Conservation (phyloP, 1,140 invertebrate genomes). For the Drosophila neocordata region DNA sequence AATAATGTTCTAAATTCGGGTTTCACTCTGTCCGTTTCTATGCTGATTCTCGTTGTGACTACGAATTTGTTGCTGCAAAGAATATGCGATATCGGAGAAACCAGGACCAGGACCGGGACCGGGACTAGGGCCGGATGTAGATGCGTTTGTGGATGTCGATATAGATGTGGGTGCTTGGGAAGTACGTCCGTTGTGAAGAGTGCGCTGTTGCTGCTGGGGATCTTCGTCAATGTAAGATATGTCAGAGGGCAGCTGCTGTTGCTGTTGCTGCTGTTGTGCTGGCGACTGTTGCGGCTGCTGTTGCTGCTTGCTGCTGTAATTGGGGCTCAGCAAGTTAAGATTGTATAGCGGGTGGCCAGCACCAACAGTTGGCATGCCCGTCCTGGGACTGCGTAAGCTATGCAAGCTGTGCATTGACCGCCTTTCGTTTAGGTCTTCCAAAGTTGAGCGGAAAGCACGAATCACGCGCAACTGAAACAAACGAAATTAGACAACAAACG, state of each 20-base stretch:
- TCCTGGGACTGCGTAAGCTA: conserved; percentile 95
- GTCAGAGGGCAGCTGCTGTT: conserved; percentile 86
- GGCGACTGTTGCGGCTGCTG: conserved; percentile 32
- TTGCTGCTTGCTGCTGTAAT: conserved; percentile 60
- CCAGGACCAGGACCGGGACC: conserved; percentile 22
- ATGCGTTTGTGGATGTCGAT: conserved; percentile 5
- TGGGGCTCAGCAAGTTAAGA: conserved; percentile 71
- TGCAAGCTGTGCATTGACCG: conserved; percentile 98
- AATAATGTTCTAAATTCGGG: conserved; percentile 64
- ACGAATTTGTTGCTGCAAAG: conserved; percentile 43
- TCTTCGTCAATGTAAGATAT: conserved; percentile 97
- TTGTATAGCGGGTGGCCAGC: conserved; percentile 66
- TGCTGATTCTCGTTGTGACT: conserved; percentile 27
- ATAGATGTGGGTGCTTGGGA: conserved; percentile 39
- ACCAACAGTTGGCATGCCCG: conserved; percentile 38
- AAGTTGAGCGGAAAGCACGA: conserved; percentile 99
- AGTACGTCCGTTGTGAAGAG: conserved; percentile 49
- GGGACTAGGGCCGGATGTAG: conserved; percentile 13
- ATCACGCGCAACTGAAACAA: conserved; percentile 99
- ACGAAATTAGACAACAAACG: conserved; percentile 84
- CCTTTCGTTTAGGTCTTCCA: conserved; percentile 99
- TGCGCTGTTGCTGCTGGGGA: conserved; percentile 82
- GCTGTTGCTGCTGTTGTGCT: conserved; percentile 41
- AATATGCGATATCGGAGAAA: conserved; percentile 53
- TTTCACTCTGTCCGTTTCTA: conserved; percentile 65